These are phyloP conservation scores for Drosophila virilis DNA, from an alignment of 1,140 invertebrate genomes.

Conservation along the genomic window DNA sequence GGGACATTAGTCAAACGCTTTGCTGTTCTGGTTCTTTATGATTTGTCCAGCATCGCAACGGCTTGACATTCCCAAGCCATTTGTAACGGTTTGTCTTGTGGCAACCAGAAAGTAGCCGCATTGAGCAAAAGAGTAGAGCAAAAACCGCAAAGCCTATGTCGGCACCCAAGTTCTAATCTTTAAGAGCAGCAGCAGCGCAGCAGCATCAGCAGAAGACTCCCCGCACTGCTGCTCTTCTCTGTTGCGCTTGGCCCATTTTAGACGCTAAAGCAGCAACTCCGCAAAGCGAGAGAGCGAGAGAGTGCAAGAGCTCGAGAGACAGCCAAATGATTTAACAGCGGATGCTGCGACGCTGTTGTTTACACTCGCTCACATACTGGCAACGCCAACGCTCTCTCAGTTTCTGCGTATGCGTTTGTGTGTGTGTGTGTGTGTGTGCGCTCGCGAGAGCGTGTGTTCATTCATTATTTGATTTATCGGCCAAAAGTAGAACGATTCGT, in stretches of 20 bases:
- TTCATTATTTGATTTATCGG: slow-evolving; percentile 75
- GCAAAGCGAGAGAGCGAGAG: background rate
- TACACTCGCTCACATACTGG: slow-evolving; percentile 48
- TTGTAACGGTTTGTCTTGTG: slow-evolving; percentile 72
- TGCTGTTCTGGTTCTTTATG: slow-evolving; percentile 49
- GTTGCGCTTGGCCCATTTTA: slow-evolving; percentile 38
- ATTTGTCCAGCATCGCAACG: slow-evolving; percentile 38
- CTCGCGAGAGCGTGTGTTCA: slow-evolving; percentile 39
- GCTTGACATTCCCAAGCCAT: slow-evolving; percentile 56
- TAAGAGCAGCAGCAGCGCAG: background rate
- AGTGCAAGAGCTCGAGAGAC: background rate
- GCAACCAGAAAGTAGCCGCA: slow-evolving; percentile 18
- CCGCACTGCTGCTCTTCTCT: background rate
- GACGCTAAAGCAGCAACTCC: slow-evolving; percentile 7
- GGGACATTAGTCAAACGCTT: slow-evolving; percentile 42
- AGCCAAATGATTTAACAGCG: slow-evolving; percentile 31
- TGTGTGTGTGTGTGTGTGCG: slow-evolving; percentile 12
- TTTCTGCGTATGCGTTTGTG: background rate
- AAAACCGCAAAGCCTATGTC: slow-evolving; percentile 19
- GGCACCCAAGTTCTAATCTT: slow-evolving; percentile 18
- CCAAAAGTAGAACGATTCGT: slow-evolving; percentile 46
- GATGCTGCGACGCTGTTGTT: slow-evolving; percentile 64
- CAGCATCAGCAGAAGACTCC: background rate
- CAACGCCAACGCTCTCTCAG: slow-evolving; percentile 27
- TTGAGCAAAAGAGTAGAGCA: background rate